Percentiles rank a stretch among this genome's conserved stretches.
These are phyloP conservation scores for Myanophis thanlyinensis DNA, from an alignment of 2,113 vertebrate genomes.

Conservation along the genomic window DNA sequence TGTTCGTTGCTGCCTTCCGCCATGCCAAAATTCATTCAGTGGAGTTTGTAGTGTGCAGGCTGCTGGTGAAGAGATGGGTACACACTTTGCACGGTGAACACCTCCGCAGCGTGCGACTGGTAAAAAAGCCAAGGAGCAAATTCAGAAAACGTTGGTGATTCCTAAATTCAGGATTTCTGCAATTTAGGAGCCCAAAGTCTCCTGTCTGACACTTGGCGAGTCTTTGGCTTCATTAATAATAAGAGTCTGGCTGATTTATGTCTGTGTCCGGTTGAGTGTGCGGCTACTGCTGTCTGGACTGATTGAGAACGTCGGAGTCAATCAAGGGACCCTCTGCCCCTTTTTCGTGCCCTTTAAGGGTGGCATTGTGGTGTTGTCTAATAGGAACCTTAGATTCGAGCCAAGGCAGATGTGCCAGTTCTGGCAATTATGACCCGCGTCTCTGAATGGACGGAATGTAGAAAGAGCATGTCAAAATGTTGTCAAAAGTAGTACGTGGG, in stretches of 20 bases:
- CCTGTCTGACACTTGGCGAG: background rate
- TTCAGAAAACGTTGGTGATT: background rate
- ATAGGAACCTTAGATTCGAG: background rate
- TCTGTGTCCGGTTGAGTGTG: background rate
- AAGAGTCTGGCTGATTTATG: background rate
- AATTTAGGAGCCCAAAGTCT: background rate
- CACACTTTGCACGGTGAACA: background rate
- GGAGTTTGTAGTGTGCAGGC: too few species aligned
- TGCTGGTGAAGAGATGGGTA: background rate
- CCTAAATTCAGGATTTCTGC: background rate
- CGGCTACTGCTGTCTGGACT: background rate
- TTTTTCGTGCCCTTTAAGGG: background rate
- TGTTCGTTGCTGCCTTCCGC: too few species aligned
- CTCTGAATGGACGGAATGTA: background rate
- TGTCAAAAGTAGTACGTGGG: background rate
- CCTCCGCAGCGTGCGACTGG: background rate
- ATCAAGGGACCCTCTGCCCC: background rate
- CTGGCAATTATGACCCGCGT: background rate
- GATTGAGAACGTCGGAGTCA: background rate
- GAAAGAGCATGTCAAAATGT: background rate
- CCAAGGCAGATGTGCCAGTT: fast-evolving
- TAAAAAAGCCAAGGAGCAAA: background rate
- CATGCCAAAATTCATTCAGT: background rate
- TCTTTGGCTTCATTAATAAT: background rate
- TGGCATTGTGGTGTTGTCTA: background rate